These are phyloP conservation scores for Thripadectes ignobilis DNA, from an alignment of 2,797 vertebrate genomes.

Conservation along the genomic window DNA sequence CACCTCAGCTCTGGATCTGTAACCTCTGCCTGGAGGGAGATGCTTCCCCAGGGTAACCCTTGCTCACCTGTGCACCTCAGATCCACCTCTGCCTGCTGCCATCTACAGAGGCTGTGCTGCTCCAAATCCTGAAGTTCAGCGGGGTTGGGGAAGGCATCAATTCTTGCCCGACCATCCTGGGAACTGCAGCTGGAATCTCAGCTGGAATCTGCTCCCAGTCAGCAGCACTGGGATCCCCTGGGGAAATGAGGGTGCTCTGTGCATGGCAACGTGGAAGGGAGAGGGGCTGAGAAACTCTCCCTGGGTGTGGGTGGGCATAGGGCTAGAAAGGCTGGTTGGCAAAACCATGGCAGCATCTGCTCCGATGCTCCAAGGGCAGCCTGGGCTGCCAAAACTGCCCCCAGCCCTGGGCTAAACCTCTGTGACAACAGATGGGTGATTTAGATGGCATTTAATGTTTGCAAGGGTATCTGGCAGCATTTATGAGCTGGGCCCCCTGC, in stretches of 20 bases:
- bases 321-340: not conserved
- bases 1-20: rapidly evolving
- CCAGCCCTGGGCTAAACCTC: not conserved
- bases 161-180: not conserved
- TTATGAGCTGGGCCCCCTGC: not conserved
- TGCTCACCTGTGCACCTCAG: rapidly evolving
- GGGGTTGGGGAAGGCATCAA: not conserved
- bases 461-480: not conserved
- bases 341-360: not conserved
- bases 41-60: not conserved
- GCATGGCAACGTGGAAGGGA: not conserved
- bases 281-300: not conserved
- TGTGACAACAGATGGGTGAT: rapidly evolving
- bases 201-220: not conserved
- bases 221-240: too few species aligned
- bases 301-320: not conserved
- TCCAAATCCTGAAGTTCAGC: not conserved
- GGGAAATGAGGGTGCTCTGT: not conserved
- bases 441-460: not conserved
- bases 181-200: not conserved
- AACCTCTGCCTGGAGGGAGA: not conserved
- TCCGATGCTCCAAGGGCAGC: not conserved
- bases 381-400: not conserved
- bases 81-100: not conserved
- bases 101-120: not conserved